phyloP scores from a whole-genome alignment of 2,797 vertebrate species.

The Arctocebus calabarensis region DNA sequence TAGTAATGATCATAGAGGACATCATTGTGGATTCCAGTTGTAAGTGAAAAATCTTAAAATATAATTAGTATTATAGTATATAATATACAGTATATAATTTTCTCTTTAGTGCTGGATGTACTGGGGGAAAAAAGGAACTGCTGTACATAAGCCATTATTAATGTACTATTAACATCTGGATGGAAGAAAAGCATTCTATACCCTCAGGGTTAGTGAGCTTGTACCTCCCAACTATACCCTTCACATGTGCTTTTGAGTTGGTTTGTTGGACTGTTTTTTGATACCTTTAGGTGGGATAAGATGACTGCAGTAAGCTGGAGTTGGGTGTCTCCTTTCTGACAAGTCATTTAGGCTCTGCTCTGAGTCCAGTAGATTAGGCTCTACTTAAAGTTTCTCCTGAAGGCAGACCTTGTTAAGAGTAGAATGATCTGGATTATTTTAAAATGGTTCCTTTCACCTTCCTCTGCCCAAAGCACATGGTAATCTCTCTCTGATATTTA shows the following conservation, averaged over 20 bases:
- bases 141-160: neutral
- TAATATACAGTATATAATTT: neutral
- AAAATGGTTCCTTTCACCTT: neutral
- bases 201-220: neutral
- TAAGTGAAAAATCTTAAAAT: too few species aligned
- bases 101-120: neutral
- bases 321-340: neutral
- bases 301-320: neutral
- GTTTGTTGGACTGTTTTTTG: neutral
- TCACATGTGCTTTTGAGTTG: neutral
- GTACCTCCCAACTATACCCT: neutral
- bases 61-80: too few species aligned
- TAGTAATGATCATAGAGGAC: too few species aligned
- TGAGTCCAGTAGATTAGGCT: neutral
- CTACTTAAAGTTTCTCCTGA: neutral
- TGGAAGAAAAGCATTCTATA: neutral
- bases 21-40: too few species aligned
- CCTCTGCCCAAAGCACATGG: neutral
- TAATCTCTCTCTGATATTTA: neutral
- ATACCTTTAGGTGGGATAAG: neutral
- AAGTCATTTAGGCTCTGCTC: neutral
- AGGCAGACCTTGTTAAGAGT: neutral
- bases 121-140: neutral
- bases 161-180: neutral
- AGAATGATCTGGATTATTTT: neutral